Evolutionary conservation across 1,140 invertebrate genomes (phyloP).

Genomic region (Planococcus citri): DNA sequence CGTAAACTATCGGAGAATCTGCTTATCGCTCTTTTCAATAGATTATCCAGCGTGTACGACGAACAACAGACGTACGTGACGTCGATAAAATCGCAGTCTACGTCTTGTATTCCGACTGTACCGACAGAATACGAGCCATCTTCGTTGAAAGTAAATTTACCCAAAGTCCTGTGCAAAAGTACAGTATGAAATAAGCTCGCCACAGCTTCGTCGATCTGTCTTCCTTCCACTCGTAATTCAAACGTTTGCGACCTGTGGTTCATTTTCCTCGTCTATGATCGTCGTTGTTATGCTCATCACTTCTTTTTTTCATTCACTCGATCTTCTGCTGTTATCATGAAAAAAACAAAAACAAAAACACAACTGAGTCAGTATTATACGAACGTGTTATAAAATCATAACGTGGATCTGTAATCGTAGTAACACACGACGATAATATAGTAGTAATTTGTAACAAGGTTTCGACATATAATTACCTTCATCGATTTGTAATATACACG

Average conservation of each 20-base stretch:
- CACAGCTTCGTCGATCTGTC: slow-evolving; percentile 89
- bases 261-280: slow-evolving; percentile 41
- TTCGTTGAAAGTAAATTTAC: slow-evolving; percentile 89
- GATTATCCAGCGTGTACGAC: slow-evolving; percentile 59
- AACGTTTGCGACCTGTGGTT: slow-evolving; percentile 79
- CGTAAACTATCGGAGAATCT: slow-evolving; percentile 74
- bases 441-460: too few relatives aligned
- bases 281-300: background rate
- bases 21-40: slow-evolving; percentile 66
- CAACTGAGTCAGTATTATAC: too few relatives aligned
- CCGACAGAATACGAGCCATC: slow-evolving; percentile 90
- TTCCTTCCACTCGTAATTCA: slow-evolving; percentile 73
- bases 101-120: slow-evolving; percentile 86
- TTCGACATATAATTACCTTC: background rate
- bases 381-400: too few relatives aligned
- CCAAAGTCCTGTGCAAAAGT: slow-evolving; percentile 82
- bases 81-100: slow-evolving; percentile 94
- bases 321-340: background rate
- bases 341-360: too few relatives aligned
- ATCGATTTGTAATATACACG: too few relatives aligned
- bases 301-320: too few relatives aligned
- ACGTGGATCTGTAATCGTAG: too few relatives aligned
- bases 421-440: too few relatives aligned
- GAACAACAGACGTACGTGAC: slow-evolving; percentile 92
- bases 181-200: slow-evolving; percentile 90